Evolutionary conservation across 2,888 invertebrate genomes (phyloP).

Genomic region (Acrobasis consociella): DNA sequence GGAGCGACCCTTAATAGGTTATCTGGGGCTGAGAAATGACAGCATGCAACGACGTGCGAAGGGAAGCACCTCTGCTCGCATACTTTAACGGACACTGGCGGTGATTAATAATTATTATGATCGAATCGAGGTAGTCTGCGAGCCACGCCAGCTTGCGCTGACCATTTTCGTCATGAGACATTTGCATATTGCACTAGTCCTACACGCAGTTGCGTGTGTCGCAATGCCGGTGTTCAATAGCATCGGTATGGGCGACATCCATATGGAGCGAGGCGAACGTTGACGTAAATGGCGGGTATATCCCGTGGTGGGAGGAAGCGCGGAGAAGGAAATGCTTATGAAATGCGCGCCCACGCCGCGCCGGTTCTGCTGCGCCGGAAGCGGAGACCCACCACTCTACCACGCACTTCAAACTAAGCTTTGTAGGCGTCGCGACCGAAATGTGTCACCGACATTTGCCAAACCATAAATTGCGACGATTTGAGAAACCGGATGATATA

Average conservation of each 20-base stretch:
- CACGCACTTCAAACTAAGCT: constrained; percentile 43
- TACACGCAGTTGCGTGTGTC: constrained; percentile 47
- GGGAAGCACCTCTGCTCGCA: constrained; percentile 37
- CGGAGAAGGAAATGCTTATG: constrained; percentile 71
- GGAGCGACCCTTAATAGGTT: constrained; percentile 72
- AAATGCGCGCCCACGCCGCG: constrained; percentile 70
- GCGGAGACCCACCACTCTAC: constrained; percentile 56
- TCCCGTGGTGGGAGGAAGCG: constrained; percentile 61
- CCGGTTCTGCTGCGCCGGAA: constrained; percentile 57
- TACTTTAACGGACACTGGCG: constrained; percentile 35
- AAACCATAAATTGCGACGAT: constrained; percentile 17
- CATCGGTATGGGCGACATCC: constrained; percentile 40
- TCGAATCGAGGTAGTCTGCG: constrained; percentile 43
- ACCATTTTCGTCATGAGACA: constrained; percentile 54
- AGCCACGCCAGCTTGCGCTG: constrained; percentile 36
- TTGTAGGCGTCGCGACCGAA: constrained; percentile 52
- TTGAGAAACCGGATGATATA: background rate
- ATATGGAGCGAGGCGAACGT: constrained; percentile 37
- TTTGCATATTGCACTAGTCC: constrained; percentile 56
- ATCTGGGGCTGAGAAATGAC: constrained; percentile 66
- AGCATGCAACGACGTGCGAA: constrained; percentile 46
- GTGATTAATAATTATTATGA: constrained; percentile 44
- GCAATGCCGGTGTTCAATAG: constrained; percentile 43
- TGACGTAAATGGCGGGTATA: constrained; percentile 37
- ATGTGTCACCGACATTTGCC: constrained; percentile 35